Evolutionary conservation across 23 tunicate species (phyloP), one percentile per base, ranked within the genome.

Genomic region (Trididemnum miniatum): DNA sequence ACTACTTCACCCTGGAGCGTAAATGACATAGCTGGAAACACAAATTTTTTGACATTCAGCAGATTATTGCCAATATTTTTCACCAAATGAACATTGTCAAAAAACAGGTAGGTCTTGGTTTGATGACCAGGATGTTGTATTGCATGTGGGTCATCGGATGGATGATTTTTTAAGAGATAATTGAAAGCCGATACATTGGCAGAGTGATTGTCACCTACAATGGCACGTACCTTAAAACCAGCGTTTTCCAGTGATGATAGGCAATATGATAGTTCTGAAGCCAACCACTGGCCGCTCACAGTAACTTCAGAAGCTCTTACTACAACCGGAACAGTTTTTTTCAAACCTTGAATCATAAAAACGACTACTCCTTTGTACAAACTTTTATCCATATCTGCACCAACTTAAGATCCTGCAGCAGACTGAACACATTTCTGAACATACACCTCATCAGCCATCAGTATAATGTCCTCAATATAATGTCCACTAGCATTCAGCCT

Each of bases 181-280:
- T 32, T 69, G 39, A 69, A 69, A 5, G 76, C 79, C 1, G 31
- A 20, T n/a, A 73, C 79, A 73, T 73, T 73, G 59, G 59, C 27
- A 26, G 79, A 73, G 59, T 73, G 79, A 40, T 73, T 73, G 59
- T 73, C 79, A 73, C 59, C 32, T 38, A 73, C 79, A 20, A 73
- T 27, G 29, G 28, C 79, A 39, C 79, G 79, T 20, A 73, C 79
- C 2, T 73, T 73, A 27, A 73, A 73, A n/a, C 79, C 79, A 37
- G 30, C 59, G 12, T 31, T 31, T 31, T 20, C 25, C 1, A 77
- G 67, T 3, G 22, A 28, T 52, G 24, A 20, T 52, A 52, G 22
- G 82, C 66, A 29, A 77, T 77, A n/a, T 2, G 37, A 31, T 35
- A 77, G 29, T 54, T 77, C 67, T 3, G 22, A 7, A 15, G 82